These are phyloP conservation scores for Ptychochromis oligacanthus DNA, from an alignment of 2,113 vertebrate species.

Conservation along the genomic window DNA sequence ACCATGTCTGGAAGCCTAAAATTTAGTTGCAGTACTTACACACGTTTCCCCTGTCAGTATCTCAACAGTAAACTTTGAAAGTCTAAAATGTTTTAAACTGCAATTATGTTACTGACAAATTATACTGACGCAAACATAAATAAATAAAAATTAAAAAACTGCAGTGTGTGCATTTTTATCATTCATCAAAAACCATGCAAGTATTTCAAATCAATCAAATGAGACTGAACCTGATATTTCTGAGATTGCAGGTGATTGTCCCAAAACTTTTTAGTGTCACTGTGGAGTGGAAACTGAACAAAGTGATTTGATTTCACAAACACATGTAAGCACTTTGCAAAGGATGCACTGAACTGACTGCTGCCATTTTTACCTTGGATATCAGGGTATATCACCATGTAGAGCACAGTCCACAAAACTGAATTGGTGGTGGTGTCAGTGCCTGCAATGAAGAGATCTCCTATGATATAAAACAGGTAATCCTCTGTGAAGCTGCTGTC, in stretches of 20 bases:
- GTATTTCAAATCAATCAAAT: background rate
- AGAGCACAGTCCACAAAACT: slow-evolving; percentile 94
- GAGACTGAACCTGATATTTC: background rate
- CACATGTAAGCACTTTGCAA: background rate
- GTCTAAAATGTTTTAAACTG: background rate
- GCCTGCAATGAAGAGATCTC: slow-evolving; percentile 95
- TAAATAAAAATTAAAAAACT: no score
- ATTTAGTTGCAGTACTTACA: background rate
- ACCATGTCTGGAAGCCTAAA: background rate
- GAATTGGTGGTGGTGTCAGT: slow-evolving; percentile 97
- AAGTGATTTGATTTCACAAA: background rate
- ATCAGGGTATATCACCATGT: slow-evolving; percentile 87
- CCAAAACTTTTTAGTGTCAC: background rate
- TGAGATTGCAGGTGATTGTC: background rate
- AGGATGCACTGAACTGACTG: background rate
- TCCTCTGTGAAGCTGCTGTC: slow-evolving; percentile 89
- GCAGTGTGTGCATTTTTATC: background rate
- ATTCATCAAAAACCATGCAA: background rate
- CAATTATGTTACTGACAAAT: background rate
- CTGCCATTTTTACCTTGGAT: slow-evolving; percentile 85
- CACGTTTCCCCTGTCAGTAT: background rate
- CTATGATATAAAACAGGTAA: slow-evolving; percentile 94
- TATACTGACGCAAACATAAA: background rate
- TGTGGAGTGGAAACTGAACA: background rate
- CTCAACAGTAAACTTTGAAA: background rate